Percentiles rank a stretch among this genome's conserved stretches.
These are phyloP conservation scores for Scaptomyza caliginosa DNA, from an alignment of 2,888 invertebrate genomes.

Conservation along the genomic window DNA sequence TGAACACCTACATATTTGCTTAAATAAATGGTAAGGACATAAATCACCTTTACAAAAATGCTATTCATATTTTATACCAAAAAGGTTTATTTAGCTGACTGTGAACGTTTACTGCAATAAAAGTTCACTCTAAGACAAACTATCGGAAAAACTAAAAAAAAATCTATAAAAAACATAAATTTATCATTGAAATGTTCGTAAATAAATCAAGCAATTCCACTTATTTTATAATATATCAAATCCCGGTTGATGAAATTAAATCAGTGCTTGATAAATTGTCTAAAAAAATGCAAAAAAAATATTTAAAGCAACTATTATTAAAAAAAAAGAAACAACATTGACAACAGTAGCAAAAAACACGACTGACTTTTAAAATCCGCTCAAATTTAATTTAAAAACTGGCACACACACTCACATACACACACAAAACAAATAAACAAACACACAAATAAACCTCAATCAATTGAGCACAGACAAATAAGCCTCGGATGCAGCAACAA, in stretches of 20 bases:
- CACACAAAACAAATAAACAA: conserved; percentile 25
- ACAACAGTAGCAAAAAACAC: conserved; percentile 11
- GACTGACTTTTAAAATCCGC: conserved; percentile 71
- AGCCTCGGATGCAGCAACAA: conserved; percentile 48
- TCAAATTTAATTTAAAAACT: conserved; percentile 73
- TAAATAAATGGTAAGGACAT: no score
- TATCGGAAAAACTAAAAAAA: neutral
- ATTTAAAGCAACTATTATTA: neutral
- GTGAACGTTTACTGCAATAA: no score
- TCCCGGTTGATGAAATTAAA: conserved; percentile 47
- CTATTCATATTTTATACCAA: no score
- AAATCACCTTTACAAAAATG: no score
- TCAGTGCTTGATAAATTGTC: conserved; percentile 42
- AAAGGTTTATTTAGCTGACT: no score
- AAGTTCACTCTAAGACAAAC: no score
- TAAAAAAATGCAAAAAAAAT: conserved; percentile 3
- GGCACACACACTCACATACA: conserved; percentile 31
- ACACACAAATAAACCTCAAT: conserved; percentile 65
- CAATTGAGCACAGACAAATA: conserved; percentile 75
- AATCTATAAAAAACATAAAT: neutral
- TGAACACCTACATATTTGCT: no score
- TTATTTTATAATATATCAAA: neutral
- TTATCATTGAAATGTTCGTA: neutral
- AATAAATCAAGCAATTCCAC: neutral
- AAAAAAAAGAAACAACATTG: conserved; percentile 12